Conservation (phyloP, 2,113 vertebrate species). For the Cebus imitator region DNA sequence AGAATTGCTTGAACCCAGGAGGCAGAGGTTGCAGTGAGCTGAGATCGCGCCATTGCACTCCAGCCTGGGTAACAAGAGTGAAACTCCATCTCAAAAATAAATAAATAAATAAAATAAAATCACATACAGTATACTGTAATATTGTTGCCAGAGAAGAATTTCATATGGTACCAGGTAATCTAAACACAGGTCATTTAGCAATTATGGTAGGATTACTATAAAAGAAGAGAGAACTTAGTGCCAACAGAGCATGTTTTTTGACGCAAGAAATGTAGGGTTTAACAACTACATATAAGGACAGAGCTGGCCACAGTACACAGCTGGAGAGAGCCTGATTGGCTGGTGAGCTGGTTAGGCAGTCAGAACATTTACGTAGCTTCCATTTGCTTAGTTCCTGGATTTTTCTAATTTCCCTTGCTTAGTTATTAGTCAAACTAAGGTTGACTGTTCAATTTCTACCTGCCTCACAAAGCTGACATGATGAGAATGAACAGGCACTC, state of each 20-base stretch:
- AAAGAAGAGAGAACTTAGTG: background rate
- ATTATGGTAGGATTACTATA: background rate
- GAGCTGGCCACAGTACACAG: background rate
- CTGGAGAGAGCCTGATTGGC: too few relatives aligned
- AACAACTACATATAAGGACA: background rate
- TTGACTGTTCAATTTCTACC: conserved; percentile 67
- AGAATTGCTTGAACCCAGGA: too few relatives aligned
- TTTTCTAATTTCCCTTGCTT: conserved; percentile 38
- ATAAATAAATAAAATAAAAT: background rate
- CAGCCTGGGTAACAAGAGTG: too few relatives aligned
- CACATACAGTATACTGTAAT: background rate
- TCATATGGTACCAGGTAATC: background rate
- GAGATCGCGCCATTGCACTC: too few relatives aligned
- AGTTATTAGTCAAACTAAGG: conserved; percentile 60
- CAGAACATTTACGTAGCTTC: background rate
- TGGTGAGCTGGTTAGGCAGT: background rate
- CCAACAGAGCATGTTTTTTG: background rate
- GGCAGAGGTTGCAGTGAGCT: too few relatives aligned
- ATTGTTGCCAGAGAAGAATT: background rate
- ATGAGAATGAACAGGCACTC: background rate
- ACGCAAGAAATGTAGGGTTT: background rate
- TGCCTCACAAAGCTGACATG: conserved; percentile 28
- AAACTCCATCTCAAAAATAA: too few relatives aligned
- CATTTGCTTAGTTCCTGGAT: conserved; percentile 21
- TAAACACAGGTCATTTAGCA: conserved; percentile 26